A percentile compares a stretch with the other conserved stretches of the same genome.
Evolutionary conservation across 2,797 vertebrate genomes (phyloP).

Genomic region (Arctocebus calabarensis): DNA sequence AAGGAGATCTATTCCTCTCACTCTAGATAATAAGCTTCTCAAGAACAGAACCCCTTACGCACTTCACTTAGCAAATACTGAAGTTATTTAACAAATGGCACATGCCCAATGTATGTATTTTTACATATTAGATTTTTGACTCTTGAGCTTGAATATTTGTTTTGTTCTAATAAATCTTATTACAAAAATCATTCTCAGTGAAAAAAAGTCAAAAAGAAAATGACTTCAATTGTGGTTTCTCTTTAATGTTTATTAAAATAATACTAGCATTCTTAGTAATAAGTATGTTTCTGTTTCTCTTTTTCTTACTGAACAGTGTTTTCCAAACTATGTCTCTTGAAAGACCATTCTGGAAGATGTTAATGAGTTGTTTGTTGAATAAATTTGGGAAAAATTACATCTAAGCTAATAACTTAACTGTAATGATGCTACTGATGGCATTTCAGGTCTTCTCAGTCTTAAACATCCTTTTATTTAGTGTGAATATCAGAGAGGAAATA

Average conservation of each 20-base stretch:
- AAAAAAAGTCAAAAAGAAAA: slow-evolving; percentile 7
- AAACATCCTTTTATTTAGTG: background rate
- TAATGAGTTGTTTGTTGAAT: background rate
- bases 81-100: background rate
- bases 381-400: background rate
- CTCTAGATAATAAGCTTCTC: background rate
- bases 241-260: background rate
- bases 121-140: background rate
- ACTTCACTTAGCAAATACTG: background rate
- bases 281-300: background rate
- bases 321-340: background rate
- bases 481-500: background rate
- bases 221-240: background rate
- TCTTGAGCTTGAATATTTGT: background rate
- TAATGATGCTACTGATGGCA: background rate
- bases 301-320: background rate
- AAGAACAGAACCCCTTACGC: background rate
- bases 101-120: background rate
- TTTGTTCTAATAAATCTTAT: background rate
- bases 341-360: background rate
- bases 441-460: background rate
- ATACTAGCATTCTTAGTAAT: background rate
- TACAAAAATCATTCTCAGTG: background rate
- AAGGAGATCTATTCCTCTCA: background rate
- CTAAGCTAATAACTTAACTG: background rate